Conservation (phyloP, 2,113 vertebrate genomes). For the Seriola dumerili region DNA sequence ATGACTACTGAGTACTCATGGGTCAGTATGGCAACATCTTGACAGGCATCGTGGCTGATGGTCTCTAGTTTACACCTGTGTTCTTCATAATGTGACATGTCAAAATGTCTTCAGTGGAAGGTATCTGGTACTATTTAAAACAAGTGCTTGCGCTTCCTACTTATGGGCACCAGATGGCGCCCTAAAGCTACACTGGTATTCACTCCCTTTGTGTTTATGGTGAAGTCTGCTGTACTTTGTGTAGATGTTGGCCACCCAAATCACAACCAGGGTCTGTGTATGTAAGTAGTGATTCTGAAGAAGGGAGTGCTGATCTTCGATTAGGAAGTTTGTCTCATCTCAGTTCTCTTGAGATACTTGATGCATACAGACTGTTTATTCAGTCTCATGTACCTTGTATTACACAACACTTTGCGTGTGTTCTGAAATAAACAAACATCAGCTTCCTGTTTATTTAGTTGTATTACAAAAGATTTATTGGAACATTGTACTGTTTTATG, state of each 20-base stretch:
- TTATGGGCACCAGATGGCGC: constrained; percentile 59
- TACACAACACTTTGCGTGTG: background rate
- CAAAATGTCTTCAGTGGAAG: background rate
- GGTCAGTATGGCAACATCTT: no score
- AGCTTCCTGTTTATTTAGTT: constrained; percentile 10
- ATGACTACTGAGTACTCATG: no score
- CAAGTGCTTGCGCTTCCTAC: background rate
- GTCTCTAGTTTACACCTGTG: background rate
- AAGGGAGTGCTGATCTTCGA: constrained; percentile 12
- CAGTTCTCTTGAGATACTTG: constrained; percentile 47
- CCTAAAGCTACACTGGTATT: constrained; percentile 6
- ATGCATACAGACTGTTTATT: constrained; percentile 15
- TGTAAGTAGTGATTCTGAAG: background rate
- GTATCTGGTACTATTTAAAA: background rate
- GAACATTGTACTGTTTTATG: constrained; percentile 20
- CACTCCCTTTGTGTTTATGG: background rate
- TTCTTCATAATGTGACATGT: background rate
- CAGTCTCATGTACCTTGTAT: constrained; percentile 31
- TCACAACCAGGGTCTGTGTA: background rate
- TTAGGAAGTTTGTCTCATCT: constrained; percentile 45
- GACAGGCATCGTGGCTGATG: no score
- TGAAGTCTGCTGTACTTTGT: constrained; percentile 1
- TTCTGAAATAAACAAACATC: constrained; percentile 11
- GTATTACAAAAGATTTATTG: background rate
- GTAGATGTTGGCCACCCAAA: background rate